Base-by-base conservation (phyloP, 1,140 invertebrate species). In the Leptopilina boulardi region DNA sequence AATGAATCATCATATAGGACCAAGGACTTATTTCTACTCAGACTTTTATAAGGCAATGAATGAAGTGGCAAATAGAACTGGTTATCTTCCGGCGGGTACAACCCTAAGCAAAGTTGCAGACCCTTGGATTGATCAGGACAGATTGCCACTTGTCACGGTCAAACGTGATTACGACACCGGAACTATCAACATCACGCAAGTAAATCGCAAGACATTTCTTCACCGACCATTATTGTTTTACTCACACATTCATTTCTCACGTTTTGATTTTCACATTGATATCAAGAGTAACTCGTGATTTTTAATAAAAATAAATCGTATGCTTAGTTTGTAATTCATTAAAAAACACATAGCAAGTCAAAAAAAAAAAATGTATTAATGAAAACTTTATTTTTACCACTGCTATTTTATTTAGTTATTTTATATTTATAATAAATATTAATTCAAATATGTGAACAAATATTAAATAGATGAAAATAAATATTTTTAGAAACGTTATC, bases 21-120 rank as follows among this genome's bases (percentile, higher is more conserved):
- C 93, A 84, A 93, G 94, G 76, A 95, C 95, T 15, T 97, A 97
- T 79, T 93, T 93, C 8, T 94, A 94, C 51, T 93, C 95, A 78
- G 96, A 98, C 84, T 92, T 98, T 23, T 98, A 96, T 95, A 89
- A 92, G 34, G 92, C 94, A 19, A 87, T 98, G 21, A 95, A 95
- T 5, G 90, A 93, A 51, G 94, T 96, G 75, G 94, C 94, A 0
- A 79, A 89, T 15, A 87, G 88, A 8, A 93, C 95, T 79, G 88
- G 91, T 0, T 93, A 91, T 13, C 87, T 96, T 15, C 89, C 92
- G 0, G 79, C 88, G 8, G 87, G 91, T n/a, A 85, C 94, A 1
- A 93, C 92, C 18, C 91, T 96, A 1, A 93, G 93, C 78, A 91
- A 93, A 73, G 94, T 97, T 41, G 95, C 94, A 3, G 93, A 93